Evolutionary conservation across 2,113 vertebrate species (phyloP).

Genomic region (Solea solea): DNA sequence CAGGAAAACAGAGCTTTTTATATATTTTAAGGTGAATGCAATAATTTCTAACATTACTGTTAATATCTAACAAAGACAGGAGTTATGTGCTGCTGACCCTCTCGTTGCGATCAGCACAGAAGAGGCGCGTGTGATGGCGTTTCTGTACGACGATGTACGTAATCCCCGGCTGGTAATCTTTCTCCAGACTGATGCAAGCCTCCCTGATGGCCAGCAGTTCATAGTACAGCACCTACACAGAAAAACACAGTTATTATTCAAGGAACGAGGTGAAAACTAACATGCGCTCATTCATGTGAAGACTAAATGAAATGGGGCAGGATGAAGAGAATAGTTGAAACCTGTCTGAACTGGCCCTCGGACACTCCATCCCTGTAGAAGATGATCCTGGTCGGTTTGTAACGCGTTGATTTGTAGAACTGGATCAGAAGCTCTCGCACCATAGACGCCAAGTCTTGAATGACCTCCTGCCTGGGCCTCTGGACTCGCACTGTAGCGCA

Average conservation of each 20-base stretch:
- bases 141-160: constrained; percentile 98
- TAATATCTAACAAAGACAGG: neutral
- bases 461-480: constrained; percentile 94
- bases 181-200: constrained; percentile 96
- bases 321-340: constrained; percentile 36
- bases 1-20: too few relatives aligned
- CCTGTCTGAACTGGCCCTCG: constrained; percentile 96
- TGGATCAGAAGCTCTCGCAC: constrained; percentile 97
- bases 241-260: neutral
- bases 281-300: too few relatives aligned
- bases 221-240: constrained; percentile 91
- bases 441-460: constrained; percentile 96
- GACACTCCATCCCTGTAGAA: constrained; percentile 93
- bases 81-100: constrained; percentile 82
- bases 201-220: constrained; percentile 96
- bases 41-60: neutral
- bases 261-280: too few relatives aligned
- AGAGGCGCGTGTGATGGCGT: constrained; percentile 93
- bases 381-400: constrained; percentile 97
- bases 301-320: neutral
- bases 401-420: constrained; percentile 98
- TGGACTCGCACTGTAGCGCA: constrained; percentile 97
- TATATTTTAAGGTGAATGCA: too few relatives aligned
- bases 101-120: constrained; percentile 96
- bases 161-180: constrained; percentile 97